Base-by-base conservation (phyloP, 1,140 invertebrate species). In the Lamellibrachia luymesi region DNA sequence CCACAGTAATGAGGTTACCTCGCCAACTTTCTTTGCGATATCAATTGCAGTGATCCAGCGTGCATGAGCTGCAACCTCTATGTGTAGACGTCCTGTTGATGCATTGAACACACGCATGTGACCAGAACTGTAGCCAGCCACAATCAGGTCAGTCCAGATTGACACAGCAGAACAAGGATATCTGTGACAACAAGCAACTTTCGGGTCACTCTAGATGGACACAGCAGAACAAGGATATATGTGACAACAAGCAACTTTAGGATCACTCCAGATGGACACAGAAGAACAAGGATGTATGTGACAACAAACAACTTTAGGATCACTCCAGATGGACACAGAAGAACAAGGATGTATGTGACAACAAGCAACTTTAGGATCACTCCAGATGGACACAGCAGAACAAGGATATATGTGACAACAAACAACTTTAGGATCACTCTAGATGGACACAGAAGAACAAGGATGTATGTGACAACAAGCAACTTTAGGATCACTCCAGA, bases 41-140 rank as follows among this genome's bases (percentile, higher is more conserved):
- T 97, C 96, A 27, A 97, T 91, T 7, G 96, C 95, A 93, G 96
- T 97, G 50, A 97, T 96, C 94, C 95, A 95, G 56, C 96, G 94
- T 89, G 96, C 96, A 94, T 97, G 97, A 51, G 96, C 97, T 80
- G 95, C 95, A 10, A 96, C 95, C 93, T 97, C 97, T 22, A 96
- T 95, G 4, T 95, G 92, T 2, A 97, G 93, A 64, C 94, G 93
- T 10, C 96, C 96, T 51, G 95, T 94, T 10, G 92, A 92, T 2
- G 94, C 93, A 93, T 94, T 95, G 94, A 96, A 97, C 2, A 97
- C 92, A 90, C 96, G 93, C 22, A 97, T 93, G 93, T 97, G 96
- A n/a, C 97, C 97, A 38, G 96, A 96, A 2, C 96, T 96, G 95
- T 96, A 97, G 0, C 94, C 96, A 27, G 95, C 96, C 22, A 96